Evolutionary conservation across 2,113 vertebrate genomes (phyloP).

Genomic region (Machaerirhynchus nigripectus): DNA sequence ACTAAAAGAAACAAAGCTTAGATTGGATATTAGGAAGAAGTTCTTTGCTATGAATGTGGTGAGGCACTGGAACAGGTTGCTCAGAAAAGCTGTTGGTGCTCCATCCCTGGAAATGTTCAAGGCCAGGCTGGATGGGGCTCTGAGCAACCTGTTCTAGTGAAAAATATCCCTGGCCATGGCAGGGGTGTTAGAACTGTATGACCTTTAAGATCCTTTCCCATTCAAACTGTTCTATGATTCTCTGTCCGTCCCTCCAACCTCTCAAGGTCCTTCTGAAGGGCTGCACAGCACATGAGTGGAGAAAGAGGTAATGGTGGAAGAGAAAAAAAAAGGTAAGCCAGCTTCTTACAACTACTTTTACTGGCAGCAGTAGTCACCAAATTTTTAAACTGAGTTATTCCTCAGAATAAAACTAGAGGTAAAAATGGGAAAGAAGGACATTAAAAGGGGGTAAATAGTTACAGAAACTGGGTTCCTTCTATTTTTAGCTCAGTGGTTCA

Average conservation of each 20-base stretch:
- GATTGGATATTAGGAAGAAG: neutral
- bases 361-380: neutral
- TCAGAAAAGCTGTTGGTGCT: neutral
- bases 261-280: neutral
- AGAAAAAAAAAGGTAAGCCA: neutral
- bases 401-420: neutral
- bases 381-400: neutral
- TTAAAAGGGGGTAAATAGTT: neutral
- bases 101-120: neutral
- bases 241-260: neutral
- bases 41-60: neutral
- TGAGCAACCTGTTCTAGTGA: neutral
- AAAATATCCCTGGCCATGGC: neutral
- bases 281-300: neutral
- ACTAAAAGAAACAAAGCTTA: neutral
- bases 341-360: neutral
- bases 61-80: neutral
- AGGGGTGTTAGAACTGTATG: neutral
- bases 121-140: too few relatives aligned
- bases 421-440: neutral
- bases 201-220: neutral
- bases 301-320: neutral
- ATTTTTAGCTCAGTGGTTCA: slow-evolving; percentile 9
- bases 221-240: neutral
- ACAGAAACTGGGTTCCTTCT: neutral